A percentile compares a stretch with the other conserved stretches of the same genome.
phyloP scores from a whole-genome alignment of 2,888 invertebrate genomes.

The Omphaloscelis lunosa region DNA sequence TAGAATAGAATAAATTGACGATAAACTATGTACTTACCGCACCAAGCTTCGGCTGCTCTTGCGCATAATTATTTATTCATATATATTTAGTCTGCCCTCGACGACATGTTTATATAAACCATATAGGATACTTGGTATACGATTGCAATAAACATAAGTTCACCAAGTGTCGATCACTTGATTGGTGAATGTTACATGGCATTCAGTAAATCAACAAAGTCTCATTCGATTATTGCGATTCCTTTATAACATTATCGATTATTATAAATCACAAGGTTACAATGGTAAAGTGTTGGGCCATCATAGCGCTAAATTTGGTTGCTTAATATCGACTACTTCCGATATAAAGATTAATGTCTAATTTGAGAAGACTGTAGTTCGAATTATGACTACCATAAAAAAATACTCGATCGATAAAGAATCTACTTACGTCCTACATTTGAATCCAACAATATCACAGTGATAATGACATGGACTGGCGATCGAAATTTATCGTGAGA shows the following conservation, averaged over 20 bases:
- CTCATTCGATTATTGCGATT: conserved; percentile 7
- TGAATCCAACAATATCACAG: neutral
- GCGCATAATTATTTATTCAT: conserved; percentile 3
- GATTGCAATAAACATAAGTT: neutral
- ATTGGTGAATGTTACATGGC: conserved; percentile 7
- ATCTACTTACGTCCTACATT: neutral
- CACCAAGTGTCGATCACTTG: conserved; percentile 1
- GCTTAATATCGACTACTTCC: neutral
- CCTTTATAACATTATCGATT: conserved; percentile 2
- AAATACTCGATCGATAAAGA: too few relatives aligned
- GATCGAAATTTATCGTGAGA: conserved; percentile 11
- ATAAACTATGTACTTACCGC: neutral
- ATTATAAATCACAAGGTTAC: conserved; percentile 16
- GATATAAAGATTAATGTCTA: neutral
- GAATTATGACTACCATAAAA: neutral
- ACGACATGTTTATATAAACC: neutral
- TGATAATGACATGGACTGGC: neutral
- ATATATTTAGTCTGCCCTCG: neutral
- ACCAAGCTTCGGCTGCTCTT: conserved; percentile 1
- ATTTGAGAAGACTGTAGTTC: neutral
- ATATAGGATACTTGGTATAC: neutral
- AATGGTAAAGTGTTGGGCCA: neutral
- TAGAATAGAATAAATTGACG: conserved; percentile 10
- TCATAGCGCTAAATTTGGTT: neutral
- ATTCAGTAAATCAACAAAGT: conserved; percentile 9